Evolutionary conservation across 2,888 invertebrate species (phyloP).

Genomic region (Philaethria dido): DNA sequence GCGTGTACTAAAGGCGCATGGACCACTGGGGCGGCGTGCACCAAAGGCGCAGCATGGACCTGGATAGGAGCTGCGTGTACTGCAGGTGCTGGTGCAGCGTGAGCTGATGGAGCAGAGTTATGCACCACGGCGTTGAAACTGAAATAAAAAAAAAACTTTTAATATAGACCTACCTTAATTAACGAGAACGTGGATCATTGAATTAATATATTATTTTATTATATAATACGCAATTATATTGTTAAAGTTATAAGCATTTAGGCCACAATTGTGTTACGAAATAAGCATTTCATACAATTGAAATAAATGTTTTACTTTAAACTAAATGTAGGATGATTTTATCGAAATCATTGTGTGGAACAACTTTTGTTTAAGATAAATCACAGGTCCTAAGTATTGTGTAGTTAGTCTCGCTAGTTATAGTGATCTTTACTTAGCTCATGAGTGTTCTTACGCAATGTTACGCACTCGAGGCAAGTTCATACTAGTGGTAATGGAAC

Average conservation of each 20-base stretch:
- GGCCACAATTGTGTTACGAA: slow-evolving; percentile 23
- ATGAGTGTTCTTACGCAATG: slow-evolving; percentile 50
- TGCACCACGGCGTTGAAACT: slow-evolving; percentile 78
- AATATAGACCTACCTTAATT: not conserved
- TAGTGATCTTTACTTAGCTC: slow-evolving; percentile 42
- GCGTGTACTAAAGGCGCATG: slow-evolving; percentile 53
- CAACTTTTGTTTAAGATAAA: slow-evolving; percentile 56
- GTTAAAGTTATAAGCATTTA: slow-evolving; percentile 22
- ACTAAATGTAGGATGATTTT: slow-evolving; percentile 53
- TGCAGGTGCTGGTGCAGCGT: slow-evolving; percentile 58
- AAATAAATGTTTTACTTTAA: slow-evolving; percentile 34
- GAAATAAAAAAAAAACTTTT: slow-evolving; percentile 41
- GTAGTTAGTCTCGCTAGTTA: slow-evolving; percentile 68
- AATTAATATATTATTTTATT: slow-evolving; percentile 12
- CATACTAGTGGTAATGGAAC: slow-evolving; percentile 60
- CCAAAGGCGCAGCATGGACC: slow-evolving; percentile 46
- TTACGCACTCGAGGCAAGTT: slow-evolving; percentile 53
- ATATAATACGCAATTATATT: slow-evolving; percentile 23
- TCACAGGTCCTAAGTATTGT: slow-evolving; percentile 47
- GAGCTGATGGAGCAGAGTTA: slow-evolving; percentile 68
- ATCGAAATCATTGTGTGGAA: slow-evolving; percentile 73
- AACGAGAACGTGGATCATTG: slow-evolving; percentile 9
- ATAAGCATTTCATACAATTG: slow-evolving; percentile 23
- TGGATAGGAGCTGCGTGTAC: slow-evolving; percentile 49
- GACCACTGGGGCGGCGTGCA: slow-evolving; percentile 44